These are phyloP conservation scores for Epirrhoe tristata DNA, from an alignment of 2,888 invertebrate genomes.

Conservation along the genomic window DNA sequence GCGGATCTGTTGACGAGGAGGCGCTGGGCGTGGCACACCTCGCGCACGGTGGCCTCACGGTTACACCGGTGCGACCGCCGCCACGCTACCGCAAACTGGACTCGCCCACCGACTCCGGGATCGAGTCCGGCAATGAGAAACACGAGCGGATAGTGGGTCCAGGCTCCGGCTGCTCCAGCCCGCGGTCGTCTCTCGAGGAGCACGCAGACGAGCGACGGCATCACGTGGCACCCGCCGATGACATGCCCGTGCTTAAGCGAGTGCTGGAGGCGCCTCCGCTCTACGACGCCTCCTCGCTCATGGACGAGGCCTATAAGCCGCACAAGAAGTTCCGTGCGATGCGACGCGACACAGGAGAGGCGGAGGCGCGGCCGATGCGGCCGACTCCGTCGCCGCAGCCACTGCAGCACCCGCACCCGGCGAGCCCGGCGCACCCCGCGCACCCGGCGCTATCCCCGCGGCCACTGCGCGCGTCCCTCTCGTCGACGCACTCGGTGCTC, in stretches of 20 bases:
- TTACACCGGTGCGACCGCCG: conserved; percentile 88
- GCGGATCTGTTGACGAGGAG: conserved; percentile 91
- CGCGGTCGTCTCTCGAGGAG: conserved; percentile 93
- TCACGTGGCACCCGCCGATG: conserved; percentile 88
- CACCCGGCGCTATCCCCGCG: conserved; percentile 83
- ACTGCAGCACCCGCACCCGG: conserved; percentile 79
- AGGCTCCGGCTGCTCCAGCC: conserved; percentile 93
- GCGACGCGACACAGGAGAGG: conserved; percentile 92
- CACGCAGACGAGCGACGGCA: conserved; percentile 87
- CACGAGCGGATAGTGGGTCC: conserved; percentile 90
- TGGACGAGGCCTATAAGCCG: conserved; percentile 98
- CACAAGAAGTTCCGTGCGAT: conserved; percentile 97
- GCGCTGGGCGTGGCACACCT: conserved; percentile 89
- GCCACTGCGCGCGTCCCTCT: conserved; percentile 86
- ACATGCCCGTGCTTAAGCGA: conserved; percentile 97
- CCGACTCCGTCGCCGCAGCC: conserved; percentile 84
- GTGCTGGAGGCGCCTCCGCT: conserved; percentile 96
- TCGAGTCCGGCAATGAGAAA: conserved; percentile 96
- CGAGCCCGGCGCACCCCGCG: conserved; percentile 60
- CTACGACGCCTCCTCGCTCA: conserved; percentile 94
- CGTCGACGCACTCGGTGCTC: conserved; percentile 95
- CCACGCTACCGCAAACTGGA: conserved; percentile 93
- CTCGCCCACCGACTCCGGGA: conserved; percentile 96
- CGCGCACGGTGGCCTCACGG: conserved; percentile 90
- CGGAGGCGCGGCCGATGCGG: conserved; percentile 82